Conservation (phyloP, 1,140 invertebrate species). For the Solen grandis region DNA sequence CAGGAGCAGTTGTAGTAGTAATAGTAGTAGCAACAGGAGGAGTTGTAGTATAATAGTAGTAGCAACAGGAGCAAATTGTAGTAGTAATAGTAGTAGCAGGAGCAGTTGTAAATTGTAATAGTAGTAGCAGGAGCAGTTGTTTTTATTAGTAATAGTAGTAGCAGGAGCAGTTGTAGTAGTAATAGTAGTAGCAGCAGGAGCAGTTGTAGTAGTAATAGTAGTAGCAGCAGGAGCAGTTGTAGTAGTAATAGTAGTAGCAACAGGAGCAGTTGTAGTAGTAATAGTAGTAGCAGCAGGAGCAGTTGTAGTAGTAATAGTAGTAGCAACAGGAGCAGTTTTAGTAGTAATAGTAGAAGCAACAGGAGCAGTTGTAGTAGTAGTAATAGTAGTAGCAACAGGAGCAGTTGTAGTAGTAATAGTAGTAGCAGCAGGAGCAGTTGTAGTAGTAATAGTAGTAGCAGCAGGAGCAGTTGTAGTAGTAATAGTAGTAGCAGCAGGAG, state of each 20-base stretch:
- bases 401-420: neutral
- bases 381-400: slow-evolving; percentile 5
- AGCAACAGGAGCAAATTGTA: slow-evolving; percentile 28
- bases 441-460: neutral
- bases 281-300: neutral
- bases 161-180: neutral
- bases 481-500: slow-evolving; percentile 8
- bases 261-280: neutral
- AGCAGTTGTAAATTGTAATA: slow-evolving; percentile 32
- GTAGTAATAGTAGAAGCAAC: neutral
- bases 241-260: slow-evolving; percentile 4
- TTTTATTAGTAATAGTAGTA: neutral
- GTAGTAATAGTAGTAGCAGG: slow-evolving; percentile 37
- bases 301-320: slow-evolving; percentile 1
- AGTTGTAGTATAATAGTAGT: slow-evolving; percentile 22
- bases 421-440: neutral
- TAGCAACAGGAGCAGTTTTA: neutral
- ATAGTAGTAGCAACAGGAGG: slow-evolving; percentile 29
- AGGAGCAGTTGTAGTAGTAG: neutral
- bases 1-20: slow-evolving; percentile 35
- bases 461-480: slow-evolving; percentile 2
- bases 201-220: slow-evolving; percentile 5
- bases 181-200: slow-evolving; percentile 1
- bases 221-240: neutral
- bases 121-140: neutral